These are phyloP conservation scores for Hydractinia symbiolongicarpus DNA, from an alignment of 30 jellyfish, hydroid and myxozoan genomes.

Conservation along the genomic window DNA sequence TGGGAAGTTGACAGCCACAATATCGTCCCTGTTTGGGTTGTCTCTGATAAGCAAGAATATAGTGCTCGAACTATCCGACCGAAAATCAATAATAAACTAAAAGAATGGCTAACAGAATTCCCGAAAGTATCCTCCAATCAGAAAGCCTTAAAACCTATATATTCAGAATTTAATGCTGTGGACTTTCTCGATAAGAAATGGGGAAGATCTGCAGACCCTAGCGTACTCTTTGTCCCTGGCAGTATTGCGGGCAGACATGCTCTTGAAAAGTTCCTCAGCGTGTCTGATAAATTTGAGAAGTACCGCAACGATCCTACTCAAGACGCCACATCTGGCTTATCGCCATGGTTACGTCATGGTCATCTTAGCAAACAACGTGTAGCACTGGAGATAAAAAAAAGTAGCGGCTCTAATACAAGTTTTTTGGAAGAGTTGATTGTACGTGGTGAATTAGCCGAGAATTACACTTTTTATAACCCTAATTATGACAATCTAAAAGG, in stretches of 20 bases:
- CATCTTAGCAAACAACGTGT: constrained; percentile 73
- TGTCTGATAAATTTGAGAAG: constrained; percentile 33
- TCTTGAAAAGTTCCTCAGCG: constrained; percentile 43
- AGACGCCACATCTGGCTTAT: constrained; percentile 45
- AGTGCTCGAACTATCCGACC: constrained; percentile 95
- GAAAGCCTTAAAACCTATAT: not conserved
- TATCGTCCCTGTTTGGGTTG: constrained; percentile 85
- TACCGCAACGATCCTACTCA: constrained; percentile 71
- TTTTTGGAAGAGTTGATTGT: constrained; percentile 66
- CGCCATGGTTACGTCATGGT: constrained; percentile 87
- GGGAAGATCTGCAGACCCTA: not conserved
- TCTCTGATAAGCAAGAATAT: constrained; percentile 67
- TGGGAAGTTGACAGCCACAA: constrained; percentile 86
- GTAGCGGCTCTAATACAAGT: constrained; percentile 52
- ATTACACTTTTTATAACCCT: constrained; percentile 54
- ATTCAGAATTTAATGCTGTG: not conserved
- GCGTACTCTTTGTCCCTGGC: constrained; percentile 40
- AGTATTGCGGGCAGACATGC: constrained; percentile 37
- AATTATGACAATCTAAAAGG: constrained; percentile 57
- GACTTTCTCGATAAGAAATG: not conserved
- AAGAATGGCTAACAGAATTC: constrained; percentile 53
- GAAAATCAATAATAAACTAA: constrained; percentile 46
- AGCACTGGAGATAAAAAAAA: constrained; percentile 41
- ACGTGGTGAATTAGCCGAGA: constrained; percentile 71
- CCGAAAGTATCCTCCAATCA: constrained; percentile 34